Percentiles rank a stretch among this genome's conserved stretches.
These are phyloP conservation scores for Sebastes jordani DNA, from an alignment of 2,797 vertebrate species.

Conservation along the genomic window DNA sequence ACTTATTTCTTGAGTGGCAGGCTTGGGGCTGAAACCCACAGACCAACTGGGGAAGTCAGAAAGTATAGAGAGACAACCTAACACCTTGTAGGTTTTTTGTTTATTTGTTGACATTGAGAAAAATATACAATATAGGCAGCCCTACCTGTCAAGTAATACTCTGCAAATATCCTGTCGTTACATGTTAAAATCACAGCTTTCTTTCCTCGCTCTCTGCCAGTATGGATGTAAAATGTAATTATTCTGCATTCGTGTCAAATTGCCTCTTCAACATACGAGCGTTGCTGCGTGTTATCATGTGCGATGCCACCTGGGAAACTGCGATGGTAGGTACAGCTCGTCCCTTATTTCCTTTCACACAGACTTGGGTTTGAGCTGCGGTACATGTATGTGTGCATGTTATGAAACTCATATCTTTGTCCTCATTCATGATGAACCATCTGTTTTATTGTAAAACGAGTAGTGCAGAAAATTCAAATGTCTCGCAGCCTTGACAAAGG, in stretches of 20 bases:
- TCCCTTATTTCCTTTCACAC: not conserved
- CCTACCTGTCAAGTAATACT: not conserved
- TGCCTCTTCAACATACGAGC: not conserved
- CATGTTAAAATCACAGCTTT: not conserved
- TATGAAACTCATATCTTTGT: conserved; percentile 20
- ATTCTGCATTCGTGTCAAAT: conserved; percentile 7
- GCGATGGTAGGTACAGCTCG: not conserved
- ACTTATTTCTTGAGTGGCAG: too few species aligned
- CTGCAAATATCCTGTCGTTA: not conserved
- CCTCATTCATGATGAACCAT: conserved; percentile 18
- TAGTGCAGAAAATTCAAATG: conserved; percentile 33
- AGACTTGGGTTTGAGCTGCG: conserved; percentile 1
- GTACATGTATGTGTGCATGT: conserved; percentile 6
- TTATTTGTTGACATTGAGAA: not conserved
- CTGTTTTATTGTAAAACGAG: conserved; percentile 40
- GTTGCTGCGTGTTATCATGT: conserved; percentile 17
- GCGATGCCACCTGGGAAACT: conserved; percentile 22
- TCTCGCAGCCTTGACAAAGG: conserved; percentile 33
- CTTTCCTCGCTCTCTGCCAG: not conserved
- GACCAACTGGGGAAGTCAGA: not conserved
- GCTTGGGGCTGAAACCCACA: not conserved
- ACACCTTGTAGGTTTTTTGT: not conserved
- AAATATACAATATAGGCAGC: not conserved
- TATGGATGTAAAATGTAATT: not conserved
- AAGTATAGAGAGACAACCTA: not conserved